phyloP scores from a whole-genome alignment of 2,113 vertebrate species.

The Natator depressus region DNA sequence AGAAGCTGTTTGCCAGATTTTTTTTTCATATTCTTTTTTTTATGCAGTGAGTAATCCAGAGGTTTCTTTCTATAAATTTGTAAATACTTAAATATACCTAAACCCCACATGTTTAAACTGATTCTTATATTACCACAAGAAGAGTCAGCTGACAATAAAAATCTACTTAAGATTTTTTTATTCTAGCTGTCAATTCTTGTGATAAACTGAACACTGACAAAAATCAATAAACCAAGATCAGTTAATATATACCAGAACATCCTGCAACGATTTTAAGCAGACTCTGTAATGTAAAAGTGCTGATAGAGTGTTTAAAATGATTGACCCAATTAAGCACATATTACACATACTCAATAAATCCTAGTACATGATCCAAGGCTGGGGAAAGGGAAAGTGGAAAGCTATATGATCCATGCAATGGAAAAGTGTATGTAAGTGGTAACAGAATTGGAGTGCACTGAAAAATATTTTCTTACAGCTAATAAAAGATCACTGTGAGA shows the following conservation, averaged over 20 bases:
- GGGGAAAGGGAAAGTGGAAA: slow-evolving; percentile 6
- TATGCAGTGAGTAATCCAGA: neutral
- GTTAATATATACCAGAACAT: slow-evolving; percentile 59
- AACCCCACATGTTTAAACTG: neutral
- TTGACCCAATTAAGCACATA: slow-evolving; percentile 28
- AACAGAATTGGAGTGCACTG: neutral
- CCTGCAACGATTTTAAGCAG: slow-evolving; percentile 39
- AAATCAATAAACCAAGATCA: slow-evolving; percentile 19
- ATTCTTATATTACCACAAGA: slow-evolving; percentile 4
- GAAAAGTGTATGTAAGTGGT: neutral
- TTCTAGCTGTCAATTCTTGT: neutral
- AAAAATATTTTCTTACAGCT: neutral
- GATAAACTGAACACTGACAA: slow-evolving; percentile 50
- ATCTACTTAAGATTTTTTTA: slow-evolving; percentile 52
- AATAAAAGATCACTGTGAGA: neutral
- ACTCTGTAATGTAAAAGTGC: neutral
- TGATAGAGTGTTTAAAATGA: slow-evolving; percentile 4
- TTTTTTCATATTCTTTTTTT: neutral
- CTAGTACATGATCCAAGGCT: slow-evolving; percentile 23
- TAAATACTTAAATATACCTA: neutral
- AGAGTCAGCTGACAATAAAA: neutral
- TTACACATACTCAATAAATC: slow-evolving; percentile 47
- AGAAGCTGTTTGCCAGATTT: neutral
- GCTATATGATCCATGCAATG: neutral
- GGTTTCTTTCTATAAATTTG: neutral